Evolutionary conservation across 2,797 vertebrate species (phyloP).

Genomic region (Holocentrus rufus): DNA sequence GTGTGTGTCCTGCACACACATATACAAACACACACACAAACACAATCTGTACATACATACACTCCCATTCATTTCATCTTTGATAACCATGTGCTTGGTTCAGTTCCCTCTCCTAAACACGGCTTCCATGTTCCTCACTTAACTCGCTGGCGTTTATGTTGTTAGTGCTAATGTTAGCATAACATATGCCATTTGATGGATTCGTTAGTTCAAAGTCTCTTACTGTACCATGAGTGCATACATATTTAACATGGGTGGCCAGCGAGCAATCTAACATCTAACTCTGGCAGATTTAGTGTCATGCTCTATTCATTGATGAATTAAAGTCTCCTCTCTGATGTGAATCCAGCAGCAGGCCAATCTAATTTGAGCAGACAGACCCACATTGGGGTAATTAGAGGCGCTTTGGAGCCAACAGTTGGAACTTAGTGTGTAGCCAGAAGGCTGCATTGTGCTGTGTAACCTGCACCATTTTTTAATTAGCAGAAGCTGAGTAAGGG

Average conservation of each 20-base stretch:
- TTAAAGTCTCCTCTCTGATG: slow-evolving; percentile 41
- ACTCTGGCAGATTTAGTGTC: slow-evolving; percentile 54
- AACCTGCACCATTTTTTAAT: slow-evolving; percentile 61
- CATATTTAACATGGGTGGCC: slow-evolving; percentile 16
- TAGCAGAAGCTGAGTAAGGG: slow-evolving; percentile 36
- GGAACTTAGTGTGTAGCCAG: slow-evolving; percentile 50
- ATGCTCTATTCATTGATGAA: slow-evolving; percentile 65
- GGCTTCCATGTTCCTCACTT: slow-evolving; percentile 14
- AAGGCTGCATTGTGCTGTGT: slow-evolving; percentile 45
- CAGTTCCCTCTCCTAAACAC: too few relatives aligned
- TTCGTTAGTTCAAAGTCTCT: not conserved
- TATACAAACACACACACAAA: not conserved
- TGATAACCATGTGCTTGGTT: too few relatives aligned
- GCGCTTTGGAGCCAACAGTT: slow-evolving; percentile 58
- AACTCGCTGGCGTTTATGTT: not conserved
- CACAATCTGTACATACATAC: too few relatives aligned
- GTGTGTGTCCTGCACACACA: not conserved
- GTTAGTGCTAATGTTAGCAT: slow-evolving; percentile 33
- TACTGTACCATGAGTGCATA: slow-evolving; percentile 4
- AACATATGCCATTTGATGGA: slow-evolving; percentile 21
- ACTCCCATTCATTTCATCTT: slow-evolving; percentile 14
- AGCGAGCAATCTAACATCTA: slow-evolving; percentile 21
- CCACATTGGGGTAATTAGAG: slow-evolving; percentile 69
- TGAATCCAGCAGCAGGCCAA: slow-evolving; percentile 46
- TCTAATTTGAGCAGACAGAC: slow-evolving; percentile 61